These are phyloP conservation scores for Ageneiosus marmoratus DNA, from an alignment of 2,113 vertebrate genomes.

Conservation along the genomic window DNA sequence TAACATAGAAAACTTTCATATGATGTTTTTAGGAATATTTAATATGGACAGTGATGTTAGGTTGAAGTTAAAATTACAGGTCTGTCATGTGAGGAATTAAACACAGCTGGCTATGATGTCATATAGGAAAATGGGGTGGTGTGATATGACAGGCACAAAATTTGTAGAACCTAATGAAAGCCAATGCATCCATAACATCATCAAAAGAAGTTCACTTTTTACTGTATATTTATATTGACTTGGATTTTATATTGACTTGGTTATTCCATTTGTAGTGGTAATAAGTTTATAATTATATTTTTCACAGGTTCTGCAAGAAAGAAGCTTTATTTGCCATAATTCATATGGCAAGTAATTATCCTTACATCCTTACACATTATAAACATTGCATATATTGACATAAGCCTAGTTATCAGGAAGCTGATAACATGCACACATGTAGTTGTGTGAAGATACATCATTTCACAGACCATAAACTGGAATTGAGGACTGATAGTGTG, in stretches of 20 bases:
- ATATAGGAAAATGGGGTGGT: background rate
- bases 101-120: background rate
- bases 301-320: background rate
- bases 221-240: background rate
- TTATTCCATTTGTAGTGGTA: background rate
- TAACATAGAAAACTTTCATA: background rate
- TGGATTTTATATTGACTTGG: background rate
- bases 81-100: background rate
- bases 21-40: background rate
- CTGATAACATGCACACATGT: background rate
- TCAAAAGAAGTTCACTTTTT: background rate
- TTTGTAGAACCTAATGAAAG: background rate
- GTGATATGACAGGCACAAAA: background rate
- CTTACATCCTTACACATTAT: background rate
- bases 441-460: conserved; percentile 25
- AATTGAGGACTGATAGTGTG: conserved; percentile 21
- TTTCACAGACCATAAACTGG: conserved; percentile 18
- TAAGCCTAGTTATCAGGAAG: conserved; percentile 12
- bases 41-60: too few relatives aligned
- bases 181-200: too few relatives aligned
- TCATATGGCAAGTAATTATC: background rate
- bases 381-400: background rate
- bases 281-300: background rate
- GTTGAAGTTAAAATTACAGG: background rate
- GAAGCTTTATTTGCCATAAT: background rate